Evolutionary conservation across 1,140 invertebrate species (phyloP).

Genomic region (fruit fly (Drosophila melanogaster)): DNA sequence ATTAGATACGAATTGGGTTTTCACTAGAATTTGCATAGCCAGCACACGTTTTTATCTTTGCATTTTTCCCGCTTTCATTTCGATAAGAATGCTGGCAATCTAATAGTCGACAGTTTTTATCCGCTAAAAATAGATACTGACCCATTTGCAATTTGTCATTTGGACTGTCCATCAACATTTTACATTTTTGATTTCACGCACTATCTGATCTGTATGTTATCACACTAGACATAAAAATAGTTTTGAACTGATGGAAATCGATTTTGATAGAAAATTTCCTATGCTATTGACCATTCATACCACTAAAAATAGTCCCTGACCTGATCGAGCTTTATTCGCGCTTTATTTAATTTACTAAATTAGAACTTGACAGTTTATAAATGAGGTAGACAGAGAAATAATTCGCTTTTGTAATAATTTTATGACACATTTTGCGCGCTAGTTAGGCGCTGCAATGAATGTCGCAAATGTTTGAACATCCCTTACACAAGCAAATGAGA

Average conservation of each 20-base stretch:
- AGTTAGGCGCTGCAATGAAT: slow-evolving; percentile 8
- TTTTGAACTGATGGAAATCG: slow-evolving; percentile 1
- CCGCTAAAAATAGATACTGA: slow-evolving; percentile 37
- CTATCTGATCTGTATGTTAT: slow-evolving; percentile 10
- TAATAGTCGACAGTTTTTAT: slow-evolving; percentile 14
- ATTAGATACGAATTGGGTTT: slow-evolving; percentile 35
- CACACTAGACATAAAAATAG: not conserved
- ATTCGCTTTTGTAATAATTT: slow-evolving; percentile 12
- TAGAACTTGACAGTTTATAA: slow-evolving; percentile 19
- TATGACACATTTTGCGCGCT: slow-evolving; percentile 33
- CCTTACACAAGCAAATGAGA: not conserved
- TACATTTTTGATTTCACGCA: not conserved
- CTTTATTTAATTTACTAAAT: slow-evolving; percentile 14
- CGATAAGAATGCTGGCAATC: slow-evolving; percentile 43
- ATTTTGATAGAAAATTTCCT: not conserved
- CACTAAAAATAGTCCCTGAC: slow-evolving; percentile 30
- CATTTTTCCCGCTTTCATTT: slow-evolving; percentile 17
- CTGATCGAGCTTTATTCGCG: not conserved
- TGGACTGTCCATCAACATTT: not conserved
- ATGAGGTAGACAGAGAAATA: not conserved
- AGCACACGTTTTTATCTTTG: slow-evolving; percentile 29
- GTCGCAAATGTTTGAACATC: slow-evolving; percentile 21
- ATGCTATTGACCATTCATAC: slow-evolving; percentile 8
- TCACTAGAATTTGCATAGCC: slow-evolving; percentile 46
- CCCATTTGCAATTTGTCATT: slow-evolving; percentile 4